Conservation (phyloP, 2,113 vertebrate species). For the Notothenia coriiceps region DNA sequence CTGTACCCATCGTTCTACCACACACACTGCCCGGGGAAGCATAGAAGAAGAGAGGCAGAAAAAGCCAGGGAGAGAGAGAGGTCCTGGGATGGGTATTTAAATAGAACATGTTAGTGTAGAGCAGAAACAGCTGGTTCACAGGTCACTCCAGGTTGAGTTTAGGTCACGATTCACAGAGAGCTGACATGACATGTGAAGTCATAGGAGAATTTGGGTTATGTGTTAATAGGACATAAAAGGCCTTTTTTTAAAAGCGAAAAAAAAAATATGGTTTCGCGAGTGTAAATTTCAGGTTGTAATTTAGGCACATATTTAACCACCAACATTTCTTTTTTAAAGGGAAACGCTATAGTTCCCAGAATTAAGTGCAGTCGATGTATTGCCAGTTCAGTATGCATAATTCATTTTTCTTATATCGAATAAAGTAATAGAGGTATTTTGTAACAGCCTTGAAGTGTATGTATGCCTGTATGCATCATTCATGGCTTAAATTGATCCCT, state of each 20-base stretch:
- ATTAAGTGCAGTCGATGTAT: neutral
- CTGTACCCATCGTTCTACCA: constrained; percentile 50
- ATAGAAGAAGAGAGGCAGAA: constrained; percentile 22
- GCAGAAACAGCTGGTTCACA: constrained; percentile 3
- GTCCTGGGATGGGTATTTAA: constrained; percentile 25
- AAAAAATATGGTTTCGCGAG: neutral
- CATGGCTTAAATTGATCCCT: neutral
- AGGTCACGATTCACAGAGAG: constrained; percentile 22
- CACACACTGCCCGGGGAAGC: constrained; percentile 48
- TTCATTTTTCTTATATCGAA: neutral
- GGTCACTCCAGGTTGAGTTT: constrained; percentile 41
- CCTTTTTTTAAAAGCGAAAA: neutral
- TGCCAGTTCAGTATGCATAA: neutral
- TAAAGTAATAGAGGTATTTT: neutral
- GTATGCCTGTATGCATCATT: neutral
- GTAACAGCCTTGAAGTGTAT: neutral
- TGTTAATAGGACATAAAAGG: neutral
- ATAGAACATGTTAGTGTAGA: neutral
- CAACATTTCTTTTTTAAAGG: neutral
- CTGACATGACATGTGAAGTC: neutral
- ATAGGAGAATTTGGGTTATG: neutral
- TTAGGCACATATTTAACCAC: neutral
- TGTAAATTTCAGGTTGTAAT: neutral
- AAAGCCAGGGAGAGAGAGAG: neutral
- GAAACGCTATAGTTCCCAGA: neutral